Evolutionary conservation across 2,888 invertebrate genomes (phyloP).

Genomic region (Erebia palarica): DNA sequence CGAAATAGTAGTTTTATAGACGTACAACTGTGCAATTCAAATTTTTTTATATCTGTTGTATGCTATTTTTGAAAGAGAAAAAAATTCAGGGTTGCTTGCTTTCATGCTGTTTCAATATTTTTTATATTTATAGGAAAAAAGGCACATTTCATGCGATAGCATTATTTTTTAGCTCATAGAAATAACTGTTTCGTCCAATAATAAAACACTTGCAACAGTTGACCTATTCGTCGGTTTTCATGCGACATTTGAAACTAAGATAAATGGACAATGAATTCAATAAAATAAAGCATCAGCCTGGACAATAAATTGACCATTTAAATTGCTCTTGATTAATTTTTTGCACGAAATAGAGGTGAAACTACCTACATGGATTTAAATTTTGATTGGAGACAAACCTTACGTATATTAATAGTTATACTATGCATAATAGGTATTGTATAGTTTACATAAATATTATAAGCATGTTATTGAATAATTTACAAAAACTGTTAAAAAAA

Average conservation of each 20-base stretch:
- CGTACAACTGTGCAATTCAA: too few species aligned
- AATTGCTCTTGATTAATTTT: conserved; percentile 40
- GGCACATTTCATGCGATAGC: conserved; percentile 9
- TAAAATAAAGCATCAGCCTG: conserved; percentile 51
- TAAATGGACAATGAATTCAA: conserved; percentile 58
- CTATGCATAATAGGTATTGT: too few species aligned
- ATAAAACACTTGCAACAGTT: conserved; percentile 65
- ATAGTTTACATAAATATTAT: too few species aligned
- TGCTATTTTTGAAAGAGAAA: too few species aligned
- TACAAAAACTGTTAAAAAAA: too few species aligned
- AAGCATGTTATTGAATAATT: too few species aligned
- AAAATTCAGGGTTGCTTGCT: background rate
- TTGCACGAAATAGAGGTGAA: conserved; percentile 14
- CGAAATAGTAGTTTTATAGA: too few species aligned
- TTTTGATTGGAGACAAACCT: background rate
- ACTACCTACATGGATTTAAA: conserved; percentile 6
- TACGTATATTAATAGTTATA: background rate
- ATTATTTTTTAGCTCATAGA: conserved; percentile 49
- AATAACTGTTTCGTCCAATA: conserved; percentile 48
- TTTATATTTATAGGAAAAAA: background rate
- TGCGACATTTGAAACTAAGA: conserved; percentile 55
- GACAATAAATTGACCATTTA: conserved; percentile 39
- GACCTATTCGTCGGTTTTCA: conserved; percentile 58
- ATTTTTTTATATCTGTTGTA: too few species aligned
- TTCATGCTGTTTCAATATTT: background rate